phyloP scores from a whole-genome alignment of 1,140 invertebrate genomes.

The Metaphire vulgaris region DNA sequence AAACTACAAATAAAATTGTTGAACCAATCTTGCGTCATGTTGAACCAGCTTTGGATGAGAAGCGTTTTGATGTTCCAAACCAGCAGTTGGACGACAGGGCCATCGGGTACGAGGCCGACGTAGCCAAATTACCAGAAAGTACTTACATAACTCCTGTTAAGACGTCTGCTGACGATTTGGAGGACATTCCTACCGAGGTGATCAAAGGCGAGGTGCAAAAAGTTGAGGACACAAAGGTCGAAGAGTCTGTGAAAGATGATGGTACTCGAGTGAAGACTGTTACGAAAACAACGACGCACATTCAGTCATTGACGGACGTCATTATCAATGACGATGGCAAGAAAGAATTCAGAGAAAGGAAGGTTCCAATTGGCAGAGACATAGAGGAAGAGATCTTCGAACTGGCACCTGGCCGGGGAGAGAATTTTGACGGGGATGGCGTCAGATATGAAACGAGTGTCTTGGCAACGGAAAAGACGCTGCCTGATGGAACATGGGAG shows the following conservation, averaged over 20 bases:
- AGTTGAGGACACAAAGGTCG: not conserved
- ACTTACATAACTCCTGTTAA: too few species aligned
- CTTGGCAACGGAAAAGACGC: not conserved
- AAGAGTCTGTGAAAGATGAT: not conserved
- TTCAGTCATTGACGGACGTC: not conserved
- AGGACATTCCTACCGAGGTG: too few species aligned
- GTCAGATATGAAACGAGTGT: not conserved
- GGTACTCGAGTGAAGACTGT: not conserved
- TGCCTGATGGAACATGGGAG: not conserved
- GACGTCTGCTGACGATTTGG: too few species aligned
- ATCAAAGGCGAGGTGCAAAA: not conserved
- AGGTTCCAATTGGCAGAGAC: not conserved
- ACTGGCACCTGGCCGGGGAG: not conserved
- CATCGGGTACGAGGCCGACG: too few species aligned
- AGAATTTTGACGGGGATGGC: not conserved
- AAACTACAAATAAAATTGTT: not conserved
- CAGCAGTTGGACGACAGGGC: too few species aligned
- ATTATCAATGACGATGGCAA: not conserved
- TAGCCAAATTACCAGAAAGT: too few species aligned
- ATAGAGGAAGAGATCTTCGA: not conserved
- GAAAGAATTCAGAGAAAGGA: not conserved
- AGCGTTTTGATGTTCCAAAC: too few species aligned
- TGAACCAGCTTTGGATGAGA: not conserved
- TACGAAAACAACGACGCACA: not conserved
- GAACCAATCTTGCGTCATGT: not conserved